phyloP scores from a whole-genome alignment of 2,888 invertebrate genomes.

The Copidosoma aretas region DNA sequence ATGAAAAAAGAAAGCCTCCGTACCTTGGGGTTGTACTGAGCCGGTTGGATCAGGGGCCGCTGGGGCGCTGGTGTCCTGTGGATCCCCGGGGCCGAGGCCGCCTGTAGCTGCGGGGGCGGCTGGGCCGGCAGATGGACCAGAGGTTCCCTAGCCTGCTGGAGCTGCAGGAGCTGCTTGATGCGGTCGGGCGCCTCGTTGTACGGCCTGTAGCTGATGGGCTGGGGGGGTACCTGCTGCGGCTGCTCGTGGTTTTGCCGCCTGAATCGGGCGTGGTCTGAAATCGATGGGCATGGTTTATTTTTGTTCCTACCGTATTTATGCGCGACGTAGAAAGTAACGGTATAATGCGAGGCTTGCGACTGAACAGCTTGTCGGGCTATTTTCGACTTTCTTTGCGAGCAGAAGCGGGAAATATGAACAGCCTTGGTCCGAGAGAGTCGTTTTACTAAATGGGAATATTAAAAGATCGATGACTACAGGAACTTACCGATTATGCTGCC shows the following conservation, averaged over 20 bases:
- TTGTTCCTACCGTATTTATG: too few species aligned
- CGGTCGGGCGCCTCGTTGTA: slow-evolving; percentile 53
- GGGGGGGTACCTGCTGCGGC: slow-evolving; percentile 29
- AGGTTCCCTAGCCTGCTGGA: slow-evolving; percentile 54
- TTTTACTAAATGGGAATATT: background rate
- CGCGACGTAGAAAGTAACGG: too few species aligned
- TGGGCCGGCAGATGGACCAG: slow-evolving; percentile 53
- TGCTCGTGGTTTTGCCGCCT: slow-evolving; percentile 9
- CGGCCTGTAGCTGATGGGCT: slow-evolving; percentile 49
- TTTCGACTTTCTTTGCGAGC: too few species aligned
- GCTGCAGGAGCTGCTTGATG: slow-evolving; percentile 54
- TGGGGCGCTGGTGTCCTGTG: slow-evolving; percentile 41
- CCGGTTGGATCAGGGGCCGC: background rate
- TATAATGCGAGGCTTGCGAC: too few species aligned
- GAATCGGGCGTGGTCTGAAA: background rate
- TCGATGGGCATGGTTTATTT: too few species aligned
- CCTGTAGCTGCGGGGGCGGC: slow-evolving; percentile 43
- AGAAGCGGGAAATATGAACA: too few species aligned
- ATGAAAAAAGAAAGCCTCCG: background rate
- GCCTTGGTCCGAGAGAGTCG: too few species aligned
- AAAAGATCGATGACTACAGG: slow-evolving; percentile 20
- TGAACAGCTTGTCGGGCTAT: too few species aligned
- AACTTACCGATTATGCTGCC: slow-evolving; percentile 39
- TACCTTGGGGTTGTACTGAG: slow-evolving; percentile 31
- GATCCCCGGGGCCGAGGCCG: slow-evolving; percentile 7